Percentiles rank a stretch among this genome's conserved stretches.
Conservation (phyloP, 2,888 invertebrate species). For the Agonopterix subpropinquella region DNA sequence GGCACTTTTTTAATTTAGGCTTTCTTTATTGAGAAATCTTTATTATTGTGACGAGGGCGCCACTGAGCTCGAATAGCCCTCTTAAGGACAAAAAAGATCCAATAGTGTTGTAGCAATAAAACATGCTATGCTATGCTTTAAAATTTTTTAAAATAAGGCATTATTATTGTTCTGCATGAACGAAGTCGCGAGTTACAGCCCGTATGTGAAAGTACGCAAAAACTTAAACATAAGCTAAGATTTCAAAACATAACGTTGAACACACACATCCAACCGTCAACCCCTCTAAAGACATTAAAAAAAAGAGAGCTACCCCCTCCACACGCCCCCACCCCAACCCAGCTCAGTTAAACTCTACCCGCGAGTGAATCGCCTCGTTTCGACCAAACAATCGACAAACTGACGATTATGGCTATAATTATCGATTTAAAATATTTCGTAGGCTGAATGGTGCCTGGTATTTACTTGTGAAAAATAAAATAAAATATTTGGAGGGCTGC, state of each 20-base stretch:
- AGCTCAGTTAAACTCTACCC: slow-evolving; percentile 50
- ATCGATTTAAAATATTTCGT: slow-evolving; percentile 18
- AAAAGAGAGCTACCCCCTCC: slow-evolving; percentile 15
- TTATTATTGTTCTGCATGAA: neutral
- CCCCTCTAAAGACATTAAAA: slow-evolving; percentile 6
- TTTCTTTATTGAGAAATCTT: no score
- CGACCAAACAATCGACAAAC: slow-evolving; percentile 35
- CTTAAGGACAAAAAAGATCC: no score
- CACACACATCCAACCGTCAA: neutral
- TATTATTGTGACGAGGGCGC: no score
- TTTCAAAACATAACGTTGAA: neutral
- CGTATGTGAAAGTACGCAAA: no score
- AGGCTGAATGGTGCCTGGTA: neutral
- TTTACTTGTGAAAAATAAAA: no score
- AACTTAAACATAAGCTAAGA: no score
- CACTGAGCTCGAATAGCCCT: no score
- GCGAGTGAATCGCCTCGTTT: slow-evolving; percentile 54
- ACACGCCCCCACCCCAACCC: slow-evolving; percentile 28
- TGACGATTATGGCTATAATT: slow-evolving; percentile 39
- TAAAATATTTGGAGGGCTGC: no score
- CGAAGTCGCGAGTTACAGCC: neutral
- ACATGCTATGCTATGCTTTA: no score
- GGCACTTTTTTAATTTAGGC: no score
- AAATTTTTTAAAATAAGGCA: no score
- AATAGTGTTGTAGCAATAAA: no score